Evolutionary conservation across 2,888 invertebrate genomes (phyloP).

Genomic region (Cantharis nigra): DNA sequence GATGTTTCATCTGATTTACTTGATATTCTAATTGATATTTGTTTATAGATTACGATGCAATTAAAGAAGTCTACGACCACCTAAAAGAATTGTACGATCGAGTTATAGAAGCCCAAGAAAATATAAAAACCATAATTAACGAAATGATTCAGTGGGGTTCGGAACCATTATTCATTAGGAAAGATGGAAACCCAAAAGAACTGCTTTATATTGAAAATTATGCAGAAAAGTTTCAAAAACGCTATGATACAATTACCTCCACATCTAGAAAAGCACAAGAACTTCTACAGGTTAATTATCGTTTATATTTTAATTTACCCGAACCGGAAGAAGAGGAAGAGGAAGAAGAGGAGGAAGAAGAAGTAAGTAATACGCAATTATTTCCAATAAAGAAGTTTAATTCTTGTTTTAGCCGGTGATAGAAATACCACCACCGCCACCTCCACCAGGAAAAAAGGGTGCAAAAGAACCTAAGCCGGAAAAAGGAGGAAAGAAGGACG

Average conservation of each 20-base stretch:
- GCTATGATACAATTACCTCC: slow-evolving; percentile 57
- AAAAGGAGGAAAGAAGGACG: slow-evolving; percentile 39
- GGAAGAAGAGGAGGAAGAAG: slow-evolving; percentile 29
- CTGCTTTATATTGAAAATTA: slow-evolving; percentile 63
- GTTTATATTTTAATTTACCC: slow-evolving; percentile 69
- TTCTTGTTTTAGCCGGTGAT: neutral
- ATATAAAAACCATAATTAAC: slow-evolving; percentile 62
- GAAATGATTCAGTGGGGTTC: slow-evolving; percentile 74
- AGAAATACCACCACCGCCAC: neutral
- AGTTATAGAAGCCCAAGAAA: slow-evolving; percentile 69
- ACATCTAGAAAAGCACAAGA: slow-evolving; percentile 63
- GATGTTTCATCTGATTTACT: neutral
- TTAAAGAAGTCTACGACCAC: neutral
- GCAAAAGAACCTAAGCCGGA: slow-evolving; percentile 39
- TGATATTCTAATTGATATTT: neutral
- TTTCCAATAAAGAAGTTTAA: neutral
- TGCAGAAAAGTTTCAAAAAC: slow-evolving; percentile 58
- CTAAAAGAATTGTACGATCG: slow-evolving; percentile 46
- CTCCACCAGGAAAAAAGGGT: neutral
- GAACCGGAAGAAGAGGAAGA: slow-evolving; percentile 34
- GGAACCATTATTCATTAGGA: slow-evolving; percentile 75
- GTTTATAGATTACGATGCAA: neutral
- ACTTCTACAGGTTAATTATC: slow-evolving; percentile 69
- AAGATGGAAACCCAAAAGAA: slow-evolving; percentile 64
- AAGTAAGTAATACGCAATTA: neutral